phyloP scores from a whole-genome alignment of 2,888 invertebrate species.

The Athalia rosae region DNA sequence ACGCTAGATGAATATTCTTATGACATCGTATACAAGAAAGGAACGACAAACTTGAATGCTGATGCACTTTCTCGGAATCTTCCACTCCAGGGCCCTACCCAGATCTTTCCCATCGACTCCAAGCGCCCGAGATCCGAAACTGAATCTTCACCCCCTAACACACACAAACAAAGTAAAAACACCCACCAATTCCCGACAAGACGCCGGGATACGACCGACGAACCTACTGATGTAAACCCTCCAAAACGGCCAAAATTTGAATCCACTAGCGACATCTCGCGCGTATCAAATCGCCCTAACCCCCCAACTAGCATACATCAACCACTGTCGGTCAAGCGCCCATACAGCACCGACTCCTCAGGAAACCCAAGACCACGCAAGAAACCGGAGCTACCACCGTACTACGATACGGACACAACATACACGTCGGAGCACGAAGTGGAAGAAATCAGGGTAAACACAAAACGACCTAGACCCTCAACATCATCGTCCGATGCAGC shows the following conservation, averaged over 20 bases:
- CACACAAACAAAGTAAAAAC: conserved; percentile 16
- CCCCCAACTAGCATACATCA: no score
- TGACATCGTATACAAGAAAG: background rate
- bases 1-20: background rate
- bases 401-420: no score
- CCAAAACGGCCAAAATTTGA: background rate
- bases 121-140: conserved; percentile 16
- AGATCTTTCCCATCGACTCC: conserved; percentile 34
- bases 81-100: conserved; percentile 22
- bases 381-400: no score
- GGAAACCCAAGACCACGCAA: no score
- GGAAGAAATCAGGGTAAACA: no score
- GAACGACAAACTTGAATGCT: background rate
- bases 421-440: no score
- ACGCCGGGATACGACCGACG: background rate
- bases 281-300: no score
- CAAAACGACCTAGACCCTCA: no score
- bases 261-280: background rate
- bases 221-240: background rate
- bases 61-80: conserved; percentile 20
- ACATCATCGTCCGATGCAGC: no score
- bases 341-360: no score
- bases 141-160: conserved; percentile 16
- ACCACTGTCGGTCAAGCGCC: no score
- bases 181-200: conserved; percentile 16